Percentiles rank a stretch among this genome's conserved stretches.
These are phyloP conservation scores for Hoplostethus atlanticus DNA, from an alignment of 2,797 vertebrate genomes.

Conservation along the genomic window DNA sequence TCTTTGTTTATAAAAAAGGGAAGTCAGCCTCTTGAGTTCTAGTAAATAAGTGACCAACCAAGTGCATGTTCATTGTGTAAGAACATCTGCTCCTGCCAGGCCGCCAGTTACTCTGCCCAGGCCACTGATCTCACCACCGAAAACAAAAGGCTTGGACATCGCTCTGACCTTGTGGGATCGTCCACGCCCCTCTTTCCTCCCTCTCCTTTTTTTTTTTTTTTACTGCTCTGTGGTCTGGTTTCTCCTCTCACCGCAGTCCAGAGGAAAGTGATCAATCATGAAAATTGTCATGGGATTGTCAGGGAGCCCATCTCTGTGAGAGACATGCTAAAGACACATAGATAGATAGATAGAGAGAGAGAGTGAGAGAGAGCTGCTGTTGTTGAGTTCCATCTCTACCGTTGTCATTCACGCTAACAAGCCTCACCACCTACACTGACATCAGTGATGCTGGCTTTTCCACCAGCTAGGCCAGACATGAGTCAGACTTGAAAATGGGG, in stretches of 20 bases:
- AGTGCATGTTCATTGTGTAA: slow-evolving; percentile 68
- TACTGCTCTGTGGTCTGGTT: slow-evolving; percentile 37
- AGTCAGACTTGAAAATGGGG: slow-evolving; percentile 76
- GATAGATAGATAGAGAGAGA: slow-evolving; percentile 46
- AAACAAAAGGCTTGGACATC: slow-evolving; percentile 80
- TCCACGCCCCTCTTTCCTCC: slow-evolving; percentile 65
- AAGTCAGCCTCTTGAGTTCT: slow-evolving; percentile 57
- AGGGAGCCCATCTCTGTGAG: slow-evolving; percentile 60
- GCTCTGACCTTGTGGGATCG: slow-evolving; percentile 78
- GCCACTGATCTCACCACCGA: slow-evolving; percentile 73
- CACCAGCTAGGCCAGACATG: slow-evolving; percentile 66
- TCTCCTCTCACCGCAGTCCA: slow-evolving; percentile 59
- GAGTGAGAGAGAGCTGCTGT: slow-evolving; percentile 44
- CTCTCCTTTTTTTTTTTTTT: slow-evolving; percentile 23
- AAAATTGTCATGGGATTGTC: slow-evolving; percentile 70
- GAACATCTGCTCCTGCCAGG: slow-evolving; percentile 78
- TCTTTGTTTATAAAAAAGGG: slow-evolving; percentile 55
- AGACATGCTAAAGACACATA: slow-evolving; percentile 53
- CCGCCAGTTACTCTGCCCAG: slow-evolving; percentile 58
- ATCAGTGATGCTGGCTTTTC: slow-evolving; percentile 68
- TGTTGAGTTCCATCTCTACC: slow-evolving; percentile 41
- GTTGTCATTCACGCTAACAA: slow-evolving; percentile 67
- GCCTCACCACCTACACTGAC: slow-evolving; percentile 55
- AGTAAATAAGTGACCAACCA: slow-evolving; percentile 53
- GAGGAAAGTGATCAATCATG: slow-evolving; percentile 77